Evolutionary conservation across 2,113 vertebrate genomes (phyloP).

Genomic region (Ptychochromis oligacanthus): DNA sequence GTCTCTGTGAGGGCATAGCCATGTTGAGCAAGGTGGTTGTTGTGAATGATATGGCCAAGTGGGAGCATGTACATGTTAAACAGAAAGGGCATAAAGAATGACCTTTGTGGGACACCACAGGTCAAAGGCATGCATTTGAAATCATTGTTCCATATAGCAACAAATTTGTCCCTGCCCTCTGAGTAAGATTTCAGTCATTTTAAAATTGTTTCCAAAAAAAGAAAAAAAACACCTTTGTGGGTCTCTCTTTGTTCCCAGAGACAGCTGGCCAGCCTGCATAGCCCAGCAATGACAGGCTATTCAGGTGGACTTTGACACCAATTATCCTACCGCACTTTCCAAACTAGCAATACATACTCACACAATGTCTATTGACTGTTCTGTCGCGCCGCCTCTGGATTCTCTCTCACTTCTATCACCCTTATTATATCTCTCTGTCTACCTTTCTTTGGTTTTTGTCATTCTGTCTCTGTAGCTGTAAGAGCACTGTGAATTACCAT

Average conservation of each 20-base stretch:
- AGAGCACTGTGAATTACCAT: background rate
- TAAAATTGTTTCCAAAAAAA: background rate
- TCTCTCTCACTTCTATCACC: background rate
- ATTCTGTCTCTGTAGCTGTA: background rate
- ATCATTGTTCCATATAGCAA: background rate
- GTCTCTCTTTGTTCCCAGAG: conserved; percentile 10
- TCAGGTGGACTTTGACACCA: conserved; percentile 36
- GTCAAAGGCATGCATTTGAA: background rate
- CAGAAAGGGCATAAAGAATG: background rate
- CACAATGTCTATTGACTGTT: background rate
- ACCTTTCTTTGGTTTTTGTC: background rate
- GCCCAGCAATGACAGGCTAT: background rate
- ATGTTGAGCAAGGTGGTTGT: background rate
- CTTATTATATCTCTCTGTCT: background rate
- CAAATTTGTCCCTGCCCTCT: accelerated
- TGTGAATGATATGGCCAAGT: background rate
- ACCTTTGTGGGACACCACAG: background rate
- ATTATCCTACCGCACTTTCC: conserved; percentile 11
- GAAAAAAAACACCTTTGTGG: background rate
- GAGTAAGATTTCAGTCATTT: background rate
- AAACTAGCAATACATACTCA: background rate
- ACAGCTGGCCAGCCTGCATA: background rate
- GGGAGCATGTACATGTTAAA: background rate
- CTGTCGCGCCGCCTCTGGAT: background rate
- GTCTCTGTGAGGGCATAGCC: background rate